A percentile compares a stretch with the other conserved stretches of the same genome.
phyloP scores from a whole-genome alignment of 2,888 invertebrate genomes.

The Iphiclides podalirius region DNA sequence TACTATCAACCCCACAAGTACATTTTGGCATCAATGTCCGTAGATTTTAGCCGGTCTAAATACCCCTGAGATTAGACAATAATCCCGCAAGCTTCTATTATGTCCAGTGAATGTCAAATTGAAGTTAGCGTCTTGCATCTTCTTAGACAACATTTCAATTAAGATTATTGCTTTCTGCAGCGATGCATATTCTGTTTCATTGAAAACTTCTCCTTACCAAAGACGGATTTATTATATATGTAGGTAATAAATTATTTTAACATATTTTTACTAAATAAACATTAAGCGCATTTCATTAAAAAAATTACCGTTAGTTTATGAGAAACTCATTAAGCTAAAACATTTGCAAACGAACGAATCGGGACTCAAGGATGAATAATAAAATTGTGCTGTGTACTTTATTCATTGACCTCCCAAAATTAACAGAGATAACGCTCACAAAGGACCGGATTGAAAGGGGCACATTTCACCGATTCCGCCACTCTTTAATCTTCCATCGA shows the following conservation, averaged over 20 bases:
- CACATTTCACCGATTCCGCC: slow-evolving; percentile 65
- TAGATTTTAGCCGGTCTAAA: too few relatives aligned
- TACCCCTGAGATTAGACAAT: slow-evolving; percentile 73
- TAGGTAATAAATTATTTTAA: too few relatives aligned
- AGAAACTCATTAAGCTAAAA: slow-evolving; percentile 26
- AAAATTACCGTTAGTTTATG: slow-evolving; percentile 16
- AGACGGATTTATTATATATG: too few relatives aligned
- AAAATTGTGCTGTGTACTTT: slow-evolving; percentile 61
- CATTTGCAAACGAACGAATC: slow-evolving; percentile 44
- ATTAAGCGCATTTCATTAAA: not conserved
- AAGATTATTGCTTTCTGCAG: slow-evolving; percentile 60
- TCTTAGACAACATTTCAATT: slow-evolving; percentile 70
- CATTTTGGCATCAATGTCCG: too few relatives aligned
- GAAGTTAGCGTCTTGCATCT: slow-evolving; percentile 47
- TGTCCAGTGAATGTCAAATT: slow-evolving; percentile 69
- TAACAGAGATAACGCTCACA: slow-evolving; percentile 71
- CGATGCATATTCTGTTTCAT: slow-evolving; percentile 1
- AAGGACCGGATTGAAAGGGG: slow-evolving; percentile 64
- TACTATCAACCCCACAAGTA: too few relatives aligned
- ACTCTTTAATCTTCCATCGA: slow-evolving; percentile 77
- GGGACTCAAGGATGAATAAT: slow-evolving; percentile 60
- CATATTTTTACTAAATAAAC: too few relatives aligned
- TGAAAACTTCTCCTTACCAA: too few relatives aligned
- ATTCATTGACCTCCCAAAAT: slow-evolving; percentile 73
- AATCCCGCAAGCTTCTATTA: slow-evolving; percentile 72